Evolutionary conservation across 2,113 vertebrate species (phyloP).

Genomic region (Neodontobutis hainanensis): DNA sequence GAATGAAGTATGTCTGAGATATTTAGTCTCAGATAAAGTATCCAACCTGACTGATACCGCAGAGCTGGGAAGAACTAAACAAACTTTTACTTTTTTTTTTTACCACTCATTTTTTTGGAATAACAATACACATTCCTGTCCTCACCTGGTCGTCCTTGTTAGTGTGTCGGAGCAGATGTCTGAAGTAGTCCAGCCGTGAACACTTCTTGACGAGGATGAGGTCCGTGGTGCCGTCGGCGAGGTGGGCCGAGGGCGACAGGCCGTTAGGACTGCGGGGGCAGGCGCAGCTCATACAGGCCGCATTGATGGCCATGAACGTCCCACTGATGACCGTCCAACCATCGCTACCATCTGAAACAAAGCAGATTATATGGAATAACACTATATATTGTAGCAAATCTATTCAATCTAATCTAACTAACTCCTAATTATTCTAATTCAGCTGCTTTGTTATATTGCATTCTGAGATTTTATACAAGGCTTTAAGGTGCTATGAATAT

Average conservation of each 20-base stretch:
- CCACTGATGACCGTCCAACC: conserved; percentile 86
- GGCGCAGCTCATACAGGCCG: conserved; percentile 90
- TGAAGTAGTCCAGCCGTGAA: conserved; percentile 88
- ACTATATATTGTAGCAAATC: too few relatives aligned
- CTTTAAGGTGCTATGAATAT: too few relatives aligned
- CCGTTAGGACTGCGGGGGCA: conserved; percentile 91
- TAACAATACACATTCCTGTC: background rate
- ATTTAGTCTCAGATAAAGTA: too few relatives aligned
- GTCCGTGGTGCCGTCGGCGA: conserved; percentile 90
- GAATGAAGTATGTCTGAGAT: too few relatives aligned
- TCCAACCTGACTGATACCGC: too few relatives aligned
- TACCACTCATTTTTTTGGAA: too few relatives aligned
- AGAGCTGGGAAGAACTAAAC: background rate
- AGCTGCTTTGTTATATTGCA: too few relatives aligned
- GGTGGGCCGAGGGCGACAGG: conserved; percentile 91
- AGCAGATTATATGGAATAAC: background rate
- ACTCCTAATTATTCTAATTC: too few relatives aligned
- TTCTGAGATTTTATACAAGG: too few relatives aligned
- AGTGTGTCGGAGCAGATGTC: conserved; percentile 89
- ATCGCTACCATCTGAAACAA: conserved; percentile 34
- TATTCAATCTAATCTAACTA: too few relatives aligned
- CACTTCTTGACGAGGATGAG: conserved; percentile 94
- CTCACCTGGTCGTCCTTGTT: conserved; percentile 88
- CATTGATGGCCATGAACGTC: conserved; percentile 93
- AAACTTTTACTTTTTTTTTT: too few relatives aligned